Percentiles rank a stretch among this genome's conserved stretches.
Conservation (phyloP, 2,113 vertebrate genomes). For the Marmota monax region DNA sequence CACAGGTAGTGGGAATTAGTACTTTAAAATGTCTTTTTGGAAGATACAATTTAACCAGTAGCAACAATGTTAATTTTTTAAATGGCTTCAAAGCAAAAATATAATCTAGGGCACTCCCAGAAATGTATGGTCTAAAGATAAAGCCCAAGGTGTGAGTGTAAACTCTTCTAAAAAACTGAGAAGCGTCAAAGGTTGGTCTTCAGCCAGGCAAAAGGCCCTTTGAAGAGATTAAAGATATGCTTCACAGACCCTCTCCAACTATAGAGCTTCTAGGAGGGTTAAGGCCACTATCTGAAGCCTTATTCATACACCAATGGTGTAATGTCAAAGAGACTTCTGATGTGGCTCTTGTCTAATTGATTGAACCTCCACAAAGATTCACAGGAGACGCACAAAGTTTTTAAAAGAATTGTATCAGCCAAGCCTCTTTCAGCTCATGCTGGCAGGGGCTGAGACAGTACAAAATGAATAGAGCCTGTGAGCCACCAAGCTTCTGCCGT, state of each 20-base stretch:
- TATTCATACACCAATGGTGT: not conserved
- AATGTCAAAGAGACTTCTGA: not conserved
- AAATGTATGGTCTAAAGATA: not conserved
- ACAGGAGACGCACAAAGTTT: not conserved
- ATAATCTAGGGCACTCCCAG: not conserved
- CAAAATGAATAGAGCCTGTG: not conserved
- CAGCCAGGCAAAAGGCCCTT: not conserved
- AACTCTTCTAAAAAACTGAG: not conserved
- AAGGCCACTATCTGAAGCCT: not conserved
- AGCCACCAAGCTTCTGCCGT: not conserved
- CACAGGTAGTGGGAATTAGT: not conserved
- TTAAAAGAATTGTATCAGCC: not conserved
- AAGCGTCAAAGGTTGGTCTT: not conserved
- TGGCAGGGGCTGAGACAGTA: not conserved
- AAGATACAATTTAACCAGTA: not conserved
- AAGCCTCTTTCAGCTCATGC: not conserved
- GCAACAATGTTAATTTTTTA: not conserved
- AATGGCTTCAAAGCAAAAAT: not conserved
- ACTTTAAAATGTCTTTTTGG: not conserved
- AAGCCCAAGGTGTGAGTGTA: not conserved
- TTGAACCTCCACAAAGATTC: not conserved
- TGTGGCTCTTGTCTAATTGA: not conserved
- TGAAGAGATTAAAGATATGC: not conserved
- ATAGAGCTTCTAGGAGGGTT: not conserved
- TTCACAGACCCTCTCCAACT: not conserved